Conservation (phyloP, 2,797 vertebrate genomes). For the Esox lucius region DNA sequence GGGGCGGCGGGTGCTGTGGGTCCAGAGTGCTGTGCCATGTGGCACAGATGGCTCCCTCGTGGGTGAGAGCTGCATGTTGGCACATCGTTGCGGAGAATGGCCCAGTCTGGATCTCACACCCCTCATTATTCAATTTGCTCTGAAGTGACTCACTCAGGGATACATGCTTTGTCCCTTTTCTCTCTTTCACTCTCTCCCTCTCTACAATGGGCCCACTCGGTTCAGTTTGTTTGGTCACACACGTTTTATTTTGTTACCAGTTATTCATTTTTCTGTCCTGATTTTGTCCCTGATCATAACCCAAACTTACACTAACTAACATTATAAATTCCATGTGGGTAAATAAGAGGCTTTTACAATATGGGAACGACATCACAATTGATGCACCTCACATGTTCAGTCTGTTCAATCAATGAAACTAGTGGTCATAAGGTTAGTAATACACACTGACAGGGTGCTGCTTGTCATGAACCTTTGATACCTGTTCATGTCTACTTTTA, state of each 20-base stretch:
- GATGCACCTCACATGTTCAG: conserved; percentile 7
- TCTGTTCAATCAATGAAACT: neutral
- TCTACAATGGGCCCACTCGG: too few relatives aligned
- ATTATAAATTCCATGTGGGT: neutral
- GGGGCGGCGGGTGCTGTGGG: neutral
- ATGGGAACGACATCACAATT: neutral
- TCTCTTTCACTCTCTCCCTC: neutral
- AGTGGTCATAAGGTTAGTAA: neutral
- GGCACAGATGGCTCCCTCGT: conserved; percentile 10
- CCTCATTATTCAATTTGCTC: conserved; percentile 63
- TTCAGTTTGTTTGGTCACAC: neutral
- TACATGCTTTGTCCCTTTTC: conserved; percentile 17
- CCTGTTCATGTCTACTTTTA: neutral
- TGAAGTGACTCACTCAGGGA: conserved; percentile 59
- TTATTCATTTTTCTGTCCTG: neutral
- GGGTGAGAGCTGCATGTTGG: conserved; percentile 27
- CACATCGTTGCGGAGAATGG: conserved; percentile 28
- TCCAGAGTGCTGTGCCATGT: conserved; percentile 10
- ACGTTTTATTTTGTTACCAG: neutral
- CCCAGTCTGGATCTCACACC: conserved; percentile 48
- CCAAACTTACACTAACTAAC: neutral
- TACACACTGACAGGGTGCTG: neutral
- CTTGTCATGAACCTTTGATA: neutral
- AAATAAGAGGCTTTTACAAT: neutral
- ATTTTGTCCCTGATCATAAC: neutral